These are phyloP conservation scores for Luffia ferchaultella DNA, from an alignment of 2,888 invertebrate genomes.

Conservation along the genomic window DNA sequence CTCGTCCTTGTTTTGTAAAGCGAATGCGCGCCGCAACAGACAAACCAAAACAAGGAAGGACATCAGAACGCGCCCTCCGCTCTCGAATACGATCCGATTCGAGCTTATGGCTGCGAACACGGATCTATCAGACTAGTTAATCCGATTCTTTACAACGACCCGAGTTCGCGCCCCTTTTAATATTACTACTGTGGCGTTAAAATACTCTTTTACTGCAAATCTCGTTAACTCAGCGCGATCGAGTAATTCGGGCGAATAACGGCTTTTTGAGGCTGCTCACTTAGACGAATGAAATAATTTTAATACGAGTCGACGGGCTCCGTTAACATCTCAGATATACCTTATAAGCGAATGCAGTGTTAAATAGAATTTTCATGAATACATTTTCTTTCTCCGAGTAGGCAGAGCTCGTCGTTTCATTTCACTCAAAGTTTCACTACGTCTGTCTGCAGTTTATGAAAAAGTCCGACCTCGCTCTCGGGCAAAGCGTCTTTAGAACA, in stretches of 20 bases:
- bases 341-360: background rate
- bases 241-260: constrained; percentile 29
- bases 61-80: constrained; percentile 1
- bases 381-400: background rate
- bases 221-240: constrained; percentile 30
- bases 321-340: background rate
- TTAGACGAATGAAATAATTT: background rate
- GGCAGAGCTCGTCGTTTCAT: background rate
- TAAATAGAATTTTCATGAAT: background rate
- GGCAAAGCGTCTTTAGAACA: too few relatives aligned
- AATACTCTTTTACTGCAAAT: constrained; percentile 24
- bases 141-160: background rate
- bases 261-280: constrained; percentile 15
- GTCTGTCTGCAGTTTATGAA: background rate
- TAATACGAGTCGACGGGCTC: background rate
- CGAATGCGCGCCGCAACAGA: constrained; percentile 69
- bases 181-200: too few relatives aligned
- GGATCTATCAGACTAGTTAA: too few relatives aligned
- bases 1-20: constrained; percentile 86
- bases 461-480: background rate
- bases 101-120: background rate
- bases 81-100: background rate
- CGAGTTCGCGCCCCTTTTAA: background rate
- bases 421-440: background rate
- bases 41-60: constrained; percentile 48